A percentile compares a stretch with the other conserved stretches of the same genome.
Conservation (phyloP, 2,113 vertebrate species). For the Fulica atra region DNA sequence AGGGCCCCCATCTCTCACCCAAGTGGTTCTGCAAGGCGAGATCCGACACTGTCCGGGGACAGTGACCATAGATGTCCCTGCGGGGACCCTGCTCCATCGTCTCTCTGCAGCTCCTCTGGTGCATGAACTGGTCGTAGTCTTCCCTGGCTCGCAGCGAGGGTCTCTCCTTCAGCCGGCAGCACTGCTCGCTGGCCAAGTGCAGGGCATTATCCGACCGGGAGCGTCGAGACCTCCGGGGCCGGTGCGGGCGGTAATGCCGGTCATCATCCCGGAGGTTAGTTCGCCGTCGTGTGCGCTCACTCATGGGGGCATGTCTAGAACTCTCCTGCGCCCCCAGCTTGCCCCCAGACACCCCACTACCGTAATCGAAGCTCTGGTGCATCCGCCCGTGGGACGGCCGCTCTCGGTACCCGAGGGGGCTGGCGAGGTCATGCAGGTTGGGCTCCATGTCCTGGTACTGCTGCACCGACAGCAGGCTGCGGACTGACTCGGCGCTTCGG, state of each 20-base stretch:
- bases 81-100: conserved; percentile 79
- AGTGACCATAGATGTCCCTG: conserved; percentile 86
- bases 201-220: conserved; percentile 97
- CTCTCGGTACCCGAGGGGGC: conserved; percentile 83
- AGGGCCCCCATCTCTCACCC: conserved; percentile 84
- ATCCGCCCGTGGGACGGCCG: conserved; percentile 72
- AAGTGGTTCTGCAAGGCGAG: conserved; percentile 93
- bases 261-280: conserved; percentile 77
- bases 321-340: conserved; percentile 80
- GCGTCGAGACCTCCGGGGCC: conserved; percentile 85
- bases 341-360: conserved; percentile 82
- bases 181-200: conserved; percentile 87
- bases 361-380: conserved; percentile 91
- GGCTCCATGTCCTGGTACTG: conserved; percentile 91
- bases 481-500: conserved; percentile 92
- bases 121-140: conserved; percentile 90
- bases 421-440: conserved; percentile 76
- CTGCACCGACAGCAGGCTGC: conserved; percentile 85
- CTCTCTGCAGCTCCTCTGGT: conserved; percentile 84
- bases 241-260: conserved; percentile 84
- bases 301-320: conserved; percentile 85
- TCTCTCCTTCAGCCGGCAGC: conserved; percentile 81
- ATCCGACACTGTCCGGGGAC: conserved; percentile 95
- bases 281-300: conserved; percentile 84
- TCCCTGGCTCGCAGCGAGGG: conserved; percentile 84